phyloP scores from a whole-genome alignment of 2,888 invertebrate genomes.

The Euplagia quadripunctaria region DNA sequence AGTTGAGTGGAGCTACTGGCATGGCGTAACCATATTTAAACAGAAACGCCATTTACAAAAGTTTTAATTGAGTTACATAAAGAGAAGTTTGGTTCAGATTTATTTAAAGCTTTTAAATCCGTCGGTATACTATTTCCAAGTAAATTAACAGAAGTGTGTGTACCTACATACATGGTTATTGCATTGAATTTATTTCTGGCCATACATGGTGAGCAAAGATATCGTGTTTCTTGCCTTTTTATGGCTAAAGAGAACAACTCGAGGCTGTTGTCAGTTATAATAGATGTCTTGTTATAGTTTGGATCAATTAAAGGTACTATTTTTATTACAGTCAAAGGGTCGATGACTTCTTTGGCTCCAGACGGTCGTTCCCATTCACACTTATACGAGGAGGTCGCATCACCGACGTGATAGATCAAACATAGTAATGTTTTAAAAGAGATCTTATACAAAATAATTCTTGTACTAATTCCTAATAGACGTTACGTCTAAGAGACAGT shows the following conservation, averaged over 20 bases:
- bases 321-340: neutral
- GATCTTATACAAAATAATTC: neutral
- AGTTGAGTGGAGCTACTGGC: neutral
- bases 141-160: constrained; percentile 4
- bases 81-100: neutral
- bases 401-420: neutral
- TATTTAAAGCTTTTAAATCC: neutral
- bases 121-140: neutral
- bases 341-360: neutral
- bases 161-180: constrained; percentile 37
- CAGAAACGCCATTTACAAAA: neutral
- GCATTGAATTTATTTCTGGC: constrained; percentile 50
- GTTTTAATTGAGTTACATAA: neutral
- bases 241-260: constrained; percentile 64
- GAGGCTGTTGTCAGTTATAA: constrained; percentile 40
- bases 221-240: constrained; percentile 57
- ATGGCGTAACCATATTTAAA: neutral
- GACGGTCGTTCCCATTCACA: neutral
- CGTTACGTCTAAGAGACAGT: neutral
- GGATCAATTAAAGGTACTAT: constrained; percentile 6
- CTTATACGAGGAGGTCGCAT: neutral
- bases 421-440: neutral
- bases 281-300: constrained; percentile 32
- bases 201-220: constrained; percentile 59
- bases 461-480: neutral